A percentile compares a stretch with the other conserved stretches of the same genome.
These are phyloP conservation scores for Dromiciops gliroides DNA, from an alignment of 2,113 vertebrate genomes.

Conservation along the genomic window DNA sequence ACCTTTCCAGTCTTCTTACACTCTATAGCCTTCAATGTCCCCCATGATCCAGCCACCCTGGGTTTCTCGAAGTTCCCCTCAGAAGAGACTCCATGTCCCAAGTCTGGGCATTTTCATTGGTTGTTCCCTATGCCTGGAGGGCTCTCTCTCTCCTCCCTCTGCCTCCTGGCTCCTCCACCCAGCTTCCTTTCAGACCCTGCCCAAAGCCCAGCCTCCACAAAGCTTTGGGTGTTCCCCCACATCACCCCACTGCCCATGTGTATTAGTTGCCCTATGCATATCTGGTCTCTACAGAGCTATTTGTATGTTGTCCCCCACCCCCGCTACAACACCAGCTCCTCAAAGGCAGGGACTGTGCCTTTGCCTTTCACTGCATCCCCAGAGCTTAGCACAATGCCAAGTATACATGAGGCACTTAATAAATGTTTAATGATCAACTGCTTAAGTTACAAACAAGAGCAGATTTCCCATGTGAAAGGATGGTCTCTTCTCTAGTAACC, in stretches of 20 bases:
- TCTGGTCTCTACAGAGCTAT: not conserved
- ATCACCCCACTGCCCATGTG: not conserved
- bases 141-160: not conserved
- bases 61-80: not conserved
- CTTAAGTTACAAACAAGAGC: not conserved
- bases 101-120: not conserved
- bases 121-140: not conserved
- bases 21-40: not conserved
- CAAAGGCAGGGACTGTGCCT: not conserved
- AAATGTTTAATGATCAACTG: not conserved
- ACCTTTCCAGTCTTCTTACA: not conserved
- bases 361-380: not conserved
- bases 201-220: not conserved
- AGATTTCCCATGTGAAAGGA: not conserved
- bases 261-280: not conserved
- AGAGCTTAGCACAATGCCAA: not conserved
- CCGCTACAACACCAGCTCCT: not conserved
- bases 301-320: not conserved
- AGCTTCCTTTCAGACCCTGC: not conserved
- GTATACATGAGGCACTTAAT: not conserved
- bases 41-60: not conserved
- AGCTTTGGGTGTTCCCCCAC: not conserved
- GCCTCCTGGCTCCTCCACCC: too few relatives aligned
- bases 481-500: not conserved
- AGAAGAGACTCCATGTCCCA: too few relatives aligned